Base-by-base conservation (phyloP, 2,888 invertebrate species). In the Sinotaia quadrata region DNA sequence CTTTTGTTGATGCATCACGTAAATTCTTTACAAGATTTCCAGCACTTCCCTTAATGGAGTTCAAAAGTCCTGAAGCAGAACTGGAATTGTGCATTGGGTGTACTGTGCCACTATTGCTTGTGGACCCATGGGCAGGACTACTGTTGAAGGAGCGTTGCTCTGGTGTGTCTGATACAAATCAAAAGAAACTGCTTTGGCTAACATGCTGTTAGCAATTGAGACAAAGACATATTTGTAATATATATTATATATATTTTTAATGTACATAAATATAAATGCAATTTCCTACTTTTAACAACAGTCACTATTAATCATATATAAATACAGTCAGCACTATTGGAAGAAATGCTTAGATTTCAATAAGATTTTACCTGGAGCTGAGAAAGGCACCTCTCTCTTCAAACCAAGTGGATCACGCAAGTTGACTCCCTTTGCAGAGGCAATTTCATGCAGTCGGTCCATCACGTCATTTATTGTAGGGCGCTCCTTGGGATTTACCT, bases 1-100 rank as follows among this genome's bases (percentile, higher is more conserved):
- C 96, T 91, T 97, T 97, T 44, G 93, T 94, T 27, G 97, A 96
- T 0, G 97, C 97, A 84, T 98, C 98, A 88, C 96, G 97, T 34
- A 98, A 90, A 85, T 97, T 97, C 84, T 96, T 96, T 72, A 98
- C 90, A 81, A 97, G 93, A 84, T 93, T 96, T 2, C 97, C 96
- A 29, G 97, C 97, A 60, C 97, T 96, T 31, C 97, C 97, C 87
- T 93, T 94, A 37, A 98, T 90, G 0, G 96, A 95, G 3, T 95
- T 87, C 75, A 90, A 88, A 94, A 89, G 95, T 54, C 84, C 76
- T 58, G 81, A 77, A 56, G 81, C 81, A 29, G 66, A 62, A 47
- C 71, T 71, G 31, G 70, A 61, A 34, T 67, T 56, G 31, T 61
- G 44, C 41, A 44, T 56, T 49, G 47, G 62, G 15, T 44, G 65